Evolutionary conservation across 1,140 invertebrate species (phyloP), one percentile per base, ranked within the genome.

Genomic region (Tetramorium simillimum): DNA sequence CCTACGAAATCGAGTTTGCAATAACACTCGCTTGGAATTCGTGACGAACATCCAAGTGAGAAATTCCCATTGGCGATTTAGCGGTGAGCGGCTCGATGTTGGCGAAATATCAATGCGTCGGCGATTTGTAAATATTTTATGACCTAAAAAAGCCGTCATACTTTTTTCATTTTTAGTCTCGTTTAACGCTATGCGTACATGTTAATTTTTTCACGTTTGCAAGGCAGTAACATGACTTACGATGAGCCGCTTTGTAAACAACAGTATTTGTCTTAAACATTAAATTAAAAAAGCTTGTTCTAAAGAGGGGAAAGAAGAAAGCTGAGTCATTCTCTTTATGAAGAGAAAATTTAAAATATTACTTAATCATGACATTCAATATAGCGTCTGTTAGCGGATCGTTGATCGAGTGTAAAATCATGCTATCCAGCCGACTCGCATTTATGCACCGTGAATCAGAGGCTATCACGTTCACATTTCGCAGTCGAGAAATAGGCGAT

Each of bases 1-100:
- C 89, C 89, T 86, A 87, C 85, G 85, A 89, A 89, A 87, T 87
- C 88, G 63, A 77, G 77, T 78, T 89, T 78, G 85, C 88, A 86
- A 89, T 46, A 76, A 86, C 65, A 40, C 49, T 49, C 60, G 70
- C 84, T 84, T 87, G 88, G 87, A 78, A 90, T 89, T 90, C 89
- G 85, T 60, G 77, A 84, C 88, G 89, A 89, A 86, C 58, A 70
- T 76, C 58, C 16, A n/a, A 87, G 88, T 53, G 65, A 89, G 85
- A 87, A 89, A 80, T 84, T 70, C 28, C 80, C 80, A 72, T 87
- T 90, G 75, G 86, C 28, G 78, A 90, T 90, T 86, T 88, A 89
- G 6, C 40, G 56, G 72, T 77, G 89, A 81, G 51, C 56, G 85
- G 56, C 14, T 53, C 76, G 77, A 89, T 89, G 88, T 85, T 65